Evolutionary conservation across 2,888 invertebrate genomes (phyloP), one percentile per base, ranked within the genome.

Genomic region (Nomada ruficornis): DNA sequence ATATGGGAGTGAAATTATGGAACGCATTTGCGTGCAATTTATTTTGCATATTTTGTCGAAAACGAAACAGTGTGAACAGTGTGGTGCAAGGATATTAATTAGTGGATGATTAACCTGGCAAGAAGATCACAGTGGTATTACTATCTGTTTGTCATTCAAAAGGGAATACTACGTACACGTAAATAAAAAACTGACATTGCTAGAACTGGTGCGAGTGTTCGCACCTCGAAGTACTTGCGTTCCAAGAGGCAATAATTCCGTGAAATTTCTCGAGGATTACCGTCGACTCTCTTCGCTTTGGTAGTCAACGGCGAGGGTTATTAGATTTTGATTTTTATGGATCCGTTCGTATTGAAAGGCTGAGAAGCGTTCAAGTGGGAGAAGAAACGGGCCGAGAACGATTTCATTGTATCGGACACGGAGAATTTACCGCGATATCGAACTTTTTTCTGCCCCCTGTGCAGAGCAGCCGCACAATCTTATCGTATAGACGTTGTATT

Each of bases 241-340:
- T 18, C 9, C 15, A 13, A 36, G 42, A 0, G 57, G 29, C 29
- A 65, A 57, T 57, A 73, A 73, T 73, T 73, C 29, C 73, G 47
- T 1, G 57, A 11, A 47, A 65, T 59, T 77, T 72, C 42, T 13
- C 26, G 4, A n/a, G 20, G 55, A 77, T 71, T 67, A 57, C 55
- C 11, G 26, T 42, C 13, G 20, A 52, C 23, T 42, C 42, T 47
- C 59, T 47, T 23, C n/a, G 20, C 9, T n/a, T 5, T 44, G 13
- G 54, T 36, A 47, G 55, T 36, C 57, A 62, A 55, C 76, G 63
- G 68, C 44, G 47, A 3, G 13, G 13, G 26, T 60, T 75, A 79
- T 79, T 75, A 64, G 42, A 65, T 70, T 69, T 63, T 42, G 59
- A 69, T 77, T 72, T 68, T 68, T 55, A 64, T 63, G 29, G 9